Base-by-base conservation (phyloP, 1,140 invertebrate species). In the Campoletis sonorensis region DNA sequence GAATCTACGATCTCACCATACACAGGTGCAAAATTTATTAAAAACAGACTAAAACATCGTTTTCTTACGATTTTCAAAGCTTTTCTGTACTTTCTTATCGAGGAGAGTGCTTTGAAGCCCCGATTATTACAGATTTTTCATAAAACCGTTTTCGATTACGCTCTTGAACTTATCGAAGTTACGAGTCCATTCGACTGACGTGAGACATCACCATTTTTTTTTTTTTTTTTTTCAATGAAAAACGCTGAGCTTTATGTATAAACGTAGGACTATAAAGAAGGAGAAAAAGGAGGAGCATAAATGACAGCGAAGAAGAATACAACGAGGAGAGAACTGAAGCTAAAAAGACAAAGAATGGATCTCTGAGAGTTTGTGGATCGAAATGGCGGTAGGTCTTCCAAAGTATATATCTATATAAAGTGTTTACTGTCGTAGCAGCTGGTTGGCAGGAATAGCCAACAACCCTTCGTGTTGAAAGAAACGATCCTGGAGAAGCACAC, bases 361-460 rank as follows among this genome's bases (percentile, higher is more conserved):
- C 33, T 49, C 33, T 40, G 30, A 45, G 54, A 61, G 70, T 79
- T 76, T 49, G 67, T 49, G 72, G 23, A 73, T 64, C 70, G 80
- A 40, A 81, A 81, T 72, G 70, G 68, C 64, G 68, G 79, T 77
- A 61, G 73, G 73, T 77, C 73, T 61, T 21, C 54, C 21, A 18
- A 10, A 37, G n/a, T 16, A 37, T 45, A 21, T 61, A 54, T 54
- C 2, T 61, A 54, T 76, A 76, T 51, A 76, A 76, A 1, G 51
- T n/a, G 58, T 27, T 18, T 61, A n/a, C n/a, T 18, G 13, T n/a
- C n/a, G 30, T 0, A 77, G 68, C 51, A 73, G 73, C 78, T 72
- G 79, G 72, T 51, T 33, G 33, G 75, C 77, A 61, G 54, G 58
- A 11, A 67, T 49, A 23, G 61, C 75, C 23, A 72, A 23, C 73